Base-by-base conservation (phyloP, 23 tunicate genomes). In the Botrylloides violaceus region DNA sequence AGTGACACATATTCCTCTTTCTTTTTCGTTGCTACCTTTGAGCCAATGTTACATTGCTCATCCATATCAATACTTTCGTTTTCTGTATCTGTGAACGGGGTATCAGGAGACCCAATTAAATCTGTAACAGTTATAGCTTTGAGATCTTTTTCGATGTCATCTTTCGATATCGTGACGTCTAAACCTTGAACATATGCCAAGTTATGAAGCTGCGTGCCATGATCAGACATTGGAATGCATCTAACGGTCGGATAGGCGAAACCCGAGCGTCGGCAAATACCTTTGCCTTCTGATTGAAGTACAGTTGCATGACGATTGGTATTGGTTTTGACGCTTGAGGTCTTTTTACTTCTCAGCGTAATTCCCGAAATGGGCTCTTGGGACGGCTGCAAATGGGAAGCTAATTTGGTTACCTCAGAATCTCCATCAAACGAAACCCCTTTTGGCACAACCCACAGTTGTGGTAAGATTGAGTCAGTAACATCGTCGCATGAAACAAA, bases 401-500 rank as follows among this genome's bases (percentile, higher is more conserved):
- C 95, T 19, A 73, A 71, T 55, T 50, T 74, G n/a, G 71, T 68
- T 15, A 55, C 70, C 19, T 65, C 58, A 15, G 65, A 38, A 1
- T 27, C n/a, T 18, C 72, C 43, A 28, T 32, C 30, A n/a, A n/a
- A n/a, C 25, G 18, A 1, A 6, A 55, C 61, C 0, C 64, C 47
- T 48, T 66, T 76, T n/a, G 95, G 95, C 1, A 87, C 82, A 23
- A 87, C 95, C 95, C 95, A 87, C 47, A 87, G 29, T 4, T 76
- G 25, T 3, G 82, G 71, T 2, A 87, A 73, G 25, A 56, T 87
- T 2, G 95, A 76, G 32, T 66, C 65, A 6, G 58, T 53, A 20
- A 73, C 73, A 32, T 57, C 73, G 0, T 49, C 59, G 9, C 60
- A 3, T 20, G 33, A 62, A 32, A 34, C 79, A 5, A 81, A 68